A percentile compares a stretch with the other conserved stretches of the same genome.
phyloP scores from a whole-genome alignment of 2,888 invertebrate genomes.

The Nebria salina region DNA sequence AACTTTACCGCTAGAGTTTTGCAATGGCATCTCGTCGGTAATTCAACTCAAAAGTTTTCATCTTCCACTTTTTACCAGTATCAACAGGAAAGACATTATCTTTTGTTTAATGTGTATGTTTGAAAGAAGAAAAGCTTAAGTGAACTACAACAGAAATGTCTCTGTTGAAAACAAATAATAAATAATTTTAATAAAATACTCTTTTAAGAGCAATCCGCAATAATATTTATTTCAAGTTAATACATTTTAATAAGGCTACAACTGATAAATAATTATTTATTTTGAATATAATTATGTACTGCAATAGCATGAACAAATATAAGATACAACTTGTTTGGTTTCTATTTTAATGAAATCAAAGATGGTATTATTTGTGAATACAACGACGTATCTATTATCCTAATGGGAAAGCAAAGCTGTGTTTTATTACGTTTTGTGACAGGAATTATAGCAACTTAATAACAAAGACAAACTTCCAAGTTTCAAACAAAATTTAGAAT shows the following conservation, averaged over 20 bases:
- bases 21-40: constrained; percentile 3
- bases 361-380: not conserved
- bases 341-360: not conserved
- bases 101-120: not conserved
- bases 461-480: not conserved
- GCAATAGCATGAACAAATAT: not conserved
- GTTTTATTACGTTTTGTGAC: not conserved
- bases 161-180: not conserved
- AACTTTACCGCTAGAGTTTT: constrained; percentile 7
- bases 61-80: constrained; percentile 9
- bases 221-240: not conserved
- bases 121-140: not conserved
- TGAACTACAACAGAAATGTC: not conserved
- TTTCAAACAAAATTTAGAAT: not conserved
- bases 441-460: not conserved
- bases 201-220: not conserved
- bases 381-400: not conserved
- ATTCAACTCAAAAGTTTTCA: constrained; percentile 13
- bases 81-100: not conserved
- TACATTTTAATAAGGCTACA: too few species aligned
- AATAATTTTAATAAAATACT: not conserved
- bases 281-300: too few species aligned
- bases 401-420: not conserved
- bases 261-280: too few species aligned
- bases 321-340: not conserved